Evolutionary conservation across 2,797 vertebrate genomes (phyloP), one percentile per base, ranked within the genome.

Genomic region (Hippocampus kuda): DNA sequence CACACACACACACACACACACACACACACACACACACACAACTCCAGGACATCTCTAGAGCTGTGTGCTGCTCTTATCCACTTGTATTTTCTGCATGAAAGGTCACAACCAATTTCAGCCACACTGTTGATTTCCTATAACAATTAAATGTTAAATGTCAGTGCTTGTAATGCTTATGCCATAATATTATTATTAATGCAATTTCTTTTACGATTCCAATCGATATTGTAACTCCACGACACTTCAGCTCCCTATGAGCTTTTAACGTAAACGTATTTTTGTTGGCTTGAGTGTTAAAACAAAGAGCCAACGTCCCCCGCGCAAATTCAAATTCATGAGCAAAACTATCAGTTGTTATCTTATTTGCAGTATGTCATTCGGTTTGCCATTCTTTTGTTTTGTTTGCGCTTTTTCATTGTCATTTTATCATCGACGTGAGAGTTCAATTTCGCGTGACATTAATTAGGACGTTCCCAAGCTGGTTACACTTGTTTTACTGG

Each of bases 401-500:
- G 9, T 44, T 44, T 44, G 11, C 12, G 2, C 10, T 1, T 44
- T 46, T 46, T 46, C 44, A 46, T 46, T 46, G 44, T 46, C 12
- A 46, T 46, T 46, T 46, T 13, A 46, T 46, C 3, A 46, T 46
- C 15, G 44, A 4, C 1, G 44, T 46, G 12, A 13, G 44, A 13
- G 13, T 13, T 46, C 12, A 46, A 46, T 46, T 46, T 46, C 12
- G 11, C 44, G 42, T 44, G 42, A 44, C 42, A 44, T 16, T 16
- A 22, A n/a, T 16, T 20, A 53, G 30, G n/a, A 65, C 68, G 75
- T 68, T 1, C 38, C 56, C 26, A 2, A 20, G 70, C 73, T 74
- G 75, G 77, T 75, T 68, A 3, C 8, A 72, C 76, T 75, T 69
- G 79, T 84, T 76, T 75, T 51, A 34, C 59, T 41, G 42, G 24